Evolutionary conservation across 2,113 vertebrate genomes (phyloP).

Genomic region (Zosterops lateralis): DNA sequence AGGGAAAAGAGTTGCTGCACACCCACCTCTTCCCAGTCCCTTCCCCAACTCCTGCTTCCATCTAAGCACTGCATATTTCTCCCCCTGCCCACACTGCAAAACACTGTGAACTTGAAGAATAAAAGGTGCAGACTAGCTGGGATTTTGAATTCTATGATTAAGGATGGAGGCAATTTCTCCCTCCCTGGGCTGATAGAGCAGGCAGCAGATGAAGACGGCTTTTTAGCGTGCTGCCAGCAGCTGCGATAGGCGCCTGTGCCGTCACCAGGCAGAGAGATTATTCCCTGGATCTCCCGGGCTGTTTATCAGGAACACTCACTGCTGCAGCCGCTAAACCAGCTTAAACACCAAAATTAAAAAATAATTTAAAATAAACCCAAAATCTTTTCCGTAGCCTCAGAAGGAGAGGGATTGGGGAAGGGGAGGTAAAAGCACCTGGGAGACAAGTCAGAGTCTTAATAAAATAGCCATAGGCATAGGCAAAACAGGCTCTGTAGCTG

Average conservation of each 20-base stretch:
- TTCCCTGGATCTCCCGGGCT: slow-evolving; percentile 66
- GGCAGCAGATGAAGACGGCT: slow-evolving; percentile 58
- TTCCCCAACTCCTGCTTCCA: neutral
- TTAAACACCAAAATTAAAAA: slow-evolving; percentile 62
- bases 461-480: neutral
- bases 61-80: neutral
- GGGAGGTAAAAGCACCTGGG: neutral
- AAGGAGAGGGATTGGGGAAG: neutral
- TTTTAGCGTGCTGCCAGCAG: slow-evolving; percentile 68
- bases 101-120: slow-evolving; percentile 48
- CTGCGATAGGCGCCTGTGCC: slow-evolving; percentile 69
- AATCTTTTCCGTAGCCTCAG: neutral
- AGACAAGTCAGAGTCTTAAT: neutral
- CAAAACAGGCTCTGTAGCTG: neutral
- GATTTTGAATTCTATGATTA: slow-evolving; percentile 73
- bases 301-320: slow-evolving; percentile 73
- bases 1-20: neutral
- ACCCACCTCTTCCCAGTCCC: neutral
- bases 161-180: slow-evolving; percentile 63
- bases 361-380: neutral
- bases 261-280: slow-evolving; percentile 64
- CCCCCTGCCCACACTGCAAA: neutral
- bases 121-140: slow-evolving; percentile 61
- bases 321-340: slow-evolving; percentile 60
- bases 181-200: slow-evolving; percentile 57